Evolutionary conservation across 2,797 vertebrate genomes (phyloP).

Genomic region (Acanthurus lineatus): DNA sequence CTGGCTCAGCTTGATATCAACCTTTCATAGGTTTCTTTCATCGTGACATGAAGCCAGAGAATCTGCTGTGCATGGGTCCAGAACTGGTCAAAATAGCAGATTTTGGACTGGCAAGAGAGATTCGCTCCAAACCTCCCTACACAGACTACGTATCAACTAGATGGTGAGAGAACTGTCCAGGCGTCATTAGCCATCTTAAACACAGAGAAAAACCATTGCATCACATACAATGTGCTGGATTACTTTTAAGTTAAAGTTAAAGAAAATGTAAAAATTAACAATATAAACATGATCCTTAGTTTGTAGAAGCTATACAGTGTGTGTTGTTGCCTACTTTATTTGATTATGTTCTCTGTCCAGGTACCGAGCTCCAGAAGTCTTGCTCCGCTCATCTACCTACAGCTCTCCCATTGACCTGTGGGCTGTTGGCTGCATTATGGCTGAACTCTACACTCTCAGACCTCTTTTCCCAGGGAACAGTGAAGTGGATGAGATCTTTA

Average conservation of each 20-base stretch:
- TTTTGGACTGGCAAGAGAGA: constrained; percentile 97
- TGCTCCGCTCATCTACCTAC: constrained; percentile 93
- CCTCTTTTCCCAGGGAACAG: constrained; percentile 98
- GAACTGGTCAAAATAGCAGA: constrained; percentile 99
- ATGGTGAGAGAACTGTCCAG: constrained; percentile 86
- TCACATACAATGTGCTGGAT: neutral
- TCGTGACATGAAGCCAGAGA: constrained; percentile 99
- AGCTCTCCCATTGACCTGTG: constrained; percentile 98
- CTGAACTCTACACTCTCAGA: constrained; percentile 94
- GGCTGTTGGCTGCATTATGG: constrained; percentile 99
- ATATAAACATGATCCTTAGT: neutral
- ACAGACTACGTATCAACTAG: constrained; percentile 98
- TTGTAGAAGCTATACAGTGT: neutral
- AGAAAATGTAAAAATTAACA: neutral
- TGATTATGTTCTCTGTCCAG: constrained; percentile 74
- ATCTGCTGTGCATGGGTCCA: constrained; percentile 97
- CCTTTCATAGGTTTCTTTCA: constrained; percentile 93
- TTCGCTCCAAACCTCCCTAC: constrained; percentile 96
- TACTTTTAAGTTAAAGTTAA: neutral
- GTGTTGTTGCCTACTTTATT: neutral
- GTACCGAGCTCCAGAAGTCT: constrained; percentile 97
- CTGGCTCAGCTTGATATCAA: neutral
- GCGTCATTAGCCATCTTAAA: neutral
- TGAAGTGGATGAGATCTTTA: constrained; percentile 98
- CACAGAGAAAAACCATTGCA: neutral